Evolutionary conservation across 2,113 vertebrate species (phyloP).

Genomic region (Dolichallabes microphthalmus): DNA sequence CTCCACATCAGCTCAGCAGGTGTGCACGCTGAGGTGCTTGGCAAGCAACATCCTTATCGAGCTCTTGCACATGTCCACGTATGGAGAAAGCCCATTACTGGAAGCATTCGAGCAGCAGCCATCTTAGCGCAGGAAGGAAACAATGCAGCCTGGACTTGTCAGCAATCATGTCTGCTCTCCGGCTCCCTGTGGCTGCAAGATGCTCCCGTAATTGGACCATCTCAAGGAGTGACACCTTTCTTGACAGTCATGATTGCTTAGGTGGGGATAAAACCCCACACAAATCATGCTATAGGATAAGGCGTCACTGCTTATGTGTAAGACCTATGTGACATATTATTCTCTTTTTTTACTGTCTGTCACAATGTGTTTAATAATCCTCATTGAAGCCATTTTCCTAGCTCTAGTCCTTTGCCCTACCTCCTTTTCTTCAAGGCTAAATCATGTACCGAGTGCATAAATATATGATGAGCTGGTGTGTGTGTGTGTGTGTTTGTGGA

Average conservation of each 20-base stretch:
- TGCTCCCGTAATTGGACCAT: constrained; percentile 25
- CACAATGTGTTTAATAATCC: constrained; percentile 22
- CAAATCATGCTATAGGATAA: not conserved
- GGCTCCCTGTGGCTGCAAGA: constrained; percentile 5
- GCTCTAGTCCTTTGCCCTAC: not conserved
- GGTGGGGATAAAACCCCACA: not conserved
- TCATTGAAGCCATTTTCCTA: not conserved
- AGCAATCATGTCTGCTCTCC: constrained; percentile 14
- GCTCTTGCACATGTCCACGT: constrained; percentile 59
- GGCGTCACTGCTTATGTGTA: constrained; percentile 7
- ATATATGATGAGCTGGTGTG: constrained; percentile 35
- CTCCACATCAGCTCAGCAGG: constrained; percentile 22
- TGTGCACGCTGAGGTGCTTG: constrained; percentile 31
- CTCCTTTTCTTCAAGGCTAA: not conserved
- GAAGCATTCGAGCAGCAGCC: constrained; percentile 64
- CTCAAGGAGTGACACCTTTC: constrained; percentile 31
- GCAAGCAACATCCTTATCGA: constrained; percentile 66
- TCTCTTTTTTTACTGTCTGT: not conserved
- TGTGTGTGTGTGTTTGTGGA: constrained; percentile 42
- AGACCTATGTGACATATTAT: constrained; percentile 11
- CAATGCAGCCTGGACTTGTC: constrained; percentile 21
- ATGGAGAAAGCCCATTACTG: constrained; percentile 64
- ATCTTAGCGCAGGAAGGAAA: constrained; percentile 54
- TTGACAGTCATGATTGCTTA: constrained; percentile 23
- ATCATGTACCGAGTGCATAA: constrained; percentile 30